Base-by-base conservation (phyloP, 2,888 invertebrate genomes). In the Oxystoma pomonae region DNA sequence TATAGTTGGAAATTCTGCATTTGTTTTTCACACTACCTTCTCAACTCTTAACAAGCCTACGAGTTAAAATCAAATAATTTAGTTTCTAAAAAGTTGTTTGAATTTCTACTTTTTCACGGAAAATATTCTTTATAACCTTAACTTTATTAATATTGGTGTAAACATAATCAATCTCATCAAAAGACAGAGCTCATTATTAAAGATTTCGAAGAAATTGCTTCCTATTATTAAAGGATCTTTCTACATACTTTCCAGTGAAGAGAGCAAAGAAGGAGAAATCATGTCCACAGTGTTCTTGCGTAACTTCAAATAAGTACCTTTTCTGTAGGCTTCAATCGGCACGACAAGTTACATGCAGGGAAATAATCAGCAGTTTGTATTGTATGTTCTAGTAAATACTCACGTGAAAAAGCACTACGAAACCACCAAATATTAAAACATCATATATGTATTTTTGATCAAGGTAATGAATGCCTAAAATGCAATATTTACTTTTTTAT, bases 271-370 rank as follows among this genome's bases (percentile, higher is more conserved):
- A 49, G 69, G 69, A 53, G 68, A 64, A 18, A 73, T 73, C 69
- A 2, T 76, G 76, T 58, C 75, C 75, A 16, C 65, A 76, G 16
- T 76, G 76, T 62, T 71, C 63, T 55, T 75, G 74, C 59, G 70
- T 65, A 12, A 74, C 75, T 0, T 68, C 67, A 17, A 67, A 72
- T 53, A 69, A 72, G 21, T 73, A 73, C 9, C 74, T 72, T 49
- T 64, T 76, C 75, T 0, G 83, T 83, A 69, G 82, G 81, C 0
- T 84, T 79, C 67, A 79, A 82, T 75, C 83, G 83, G 70, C 78
- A 78, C 35, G 81, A 82, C 53, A 80, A 12, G 35, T 35, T 35
- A 35, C 35, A 35, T 12, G 35, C 3, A 35, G 12, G 12, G 3
- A 12, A 35, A 35, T 7, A 35, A 12, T 12, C 35, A 12, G 12